Percentiles rank a stretch among this genome's conserved stretches.
phyloP scores from a whole-genome alignment of 2,888 invertebrate species.

The Caenorhabditis panamensis region DNA sequence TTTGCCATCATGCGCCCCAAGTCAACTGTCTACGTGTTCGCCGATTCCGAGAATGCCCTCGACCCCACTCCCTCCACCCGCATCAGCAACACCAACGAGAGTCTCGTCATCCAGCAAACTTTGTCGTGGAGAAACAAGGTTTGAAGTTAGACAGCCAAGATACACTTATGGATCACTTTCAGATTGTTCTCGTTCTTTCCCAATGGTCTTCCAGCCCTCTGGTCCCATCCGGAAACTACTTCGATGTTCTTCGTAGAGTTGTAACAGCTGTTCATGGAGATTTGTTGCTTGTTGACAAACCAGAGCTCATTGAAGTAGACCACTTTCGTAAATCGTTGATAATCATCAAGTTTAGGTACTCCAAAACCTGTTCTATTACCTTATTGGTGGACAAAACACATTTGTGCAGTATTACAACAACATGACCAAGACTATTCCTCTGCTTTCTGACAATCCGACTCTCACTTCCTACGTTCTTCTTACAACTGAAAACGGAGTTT shows the following conservation, averaged over 20 bases:
- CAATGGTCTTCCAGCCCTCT: constrained; percentile 54
- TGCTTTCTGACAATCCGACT: constrained; percentile 43
- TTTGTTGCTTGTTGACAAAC: constrained; percentile 57
- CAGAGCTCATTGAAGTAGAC: constrained; percentile 28
- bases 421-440: constrained; percentile 42
- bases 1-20: constrained; percentile 35
- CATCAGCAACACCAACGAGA: constrained; percentile 45
- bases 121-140: constrained; percentile 53
- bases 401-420: constrained; percentile 58
- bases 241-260: constrained; percentile 60
- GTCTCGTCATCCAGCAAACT: constrained; percentile 52
- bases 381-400: constrained; percentile 41
- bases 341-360: constrained; percentile 14
- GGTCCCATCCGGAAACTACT: constrained; percentile 39
- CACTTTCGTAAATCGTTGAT: not conserved
- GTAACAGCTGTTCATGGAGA: constrained; percentile 63
- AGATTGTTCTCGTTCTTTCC: constrained; percentile 58
- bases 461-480: constrained; percentile 32
- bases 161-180: not conserved
- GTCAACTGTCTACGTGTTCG: constrained; percentile 53
- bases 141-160: no score
- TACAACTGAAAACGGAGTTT: constrained; percentile 42
- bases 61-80: constrained; percentile 42
- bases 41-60: constrained; percentile 38
- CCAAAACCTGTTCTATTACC: constrained; percentile 29